Base-by-base conservation (phyloP, 2,797 vertebrate species). In the Muscicapa comitata region DNA sequence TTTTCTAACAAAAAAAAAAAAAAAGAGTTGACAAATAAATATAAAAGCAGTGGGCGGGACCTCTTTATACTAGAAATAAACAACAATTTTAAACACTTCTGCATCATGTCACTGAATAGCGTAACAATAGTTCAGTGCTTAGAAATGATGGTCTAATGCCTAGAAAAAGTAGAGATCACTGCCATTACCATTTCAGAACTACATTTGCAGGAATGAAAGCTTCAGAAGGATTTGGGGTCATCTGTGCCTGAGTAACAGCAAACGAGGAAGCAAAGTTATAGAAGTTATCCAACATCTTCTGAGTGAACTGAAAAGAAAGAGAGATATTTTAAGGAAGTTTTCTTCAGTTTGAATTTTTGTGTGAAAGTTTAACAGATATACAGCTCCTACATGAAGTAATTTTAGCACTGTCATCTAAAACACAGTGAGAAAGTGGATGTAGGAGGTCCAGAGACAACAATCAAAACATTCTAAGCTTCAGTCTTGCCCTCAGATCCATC, bases 271-370 rank as follows among this genome's bases (percentile, higher is more conserved):
- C 98, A 94, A 98, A 99, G 94, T 99, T 99, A 97, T 98, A 99
- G 92, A 99, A 98, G 86, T 98, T 99, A 96, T 99, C 99, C 97
- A 99, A 91, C 99, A 99, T 99, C 98, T 99, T 99, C 98, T 99
- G 99, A 21, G 99, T 99, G 97, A 99, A 99, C 97, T 99, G 97
- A 38, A 93, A 97, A 94, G 96, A 96, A 93, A n/a, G 35, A 7
- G 3, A 83, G 23, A 37, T 6, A 63, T 40, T 82, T 58, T 31
- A 74, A 76, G 4, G 25, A 43, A 73, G 45, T 28, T 73, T 84
- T n/a, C 65, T 57, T 40, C 10, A 65, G 0, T 76, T 57, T 51
- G 8, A 45, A 45, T n/a, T 83, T 50, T 29, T 42, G 6, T 76
- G 45, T 6, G 1, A 4, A 79, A 45, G 21, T 45, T 85, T 50